These are phyloP conservation scores for Sycobia sp. DNA, from an alignment of 1,140 invertebrate genomes.

Conservation along the genomic window DNA sequence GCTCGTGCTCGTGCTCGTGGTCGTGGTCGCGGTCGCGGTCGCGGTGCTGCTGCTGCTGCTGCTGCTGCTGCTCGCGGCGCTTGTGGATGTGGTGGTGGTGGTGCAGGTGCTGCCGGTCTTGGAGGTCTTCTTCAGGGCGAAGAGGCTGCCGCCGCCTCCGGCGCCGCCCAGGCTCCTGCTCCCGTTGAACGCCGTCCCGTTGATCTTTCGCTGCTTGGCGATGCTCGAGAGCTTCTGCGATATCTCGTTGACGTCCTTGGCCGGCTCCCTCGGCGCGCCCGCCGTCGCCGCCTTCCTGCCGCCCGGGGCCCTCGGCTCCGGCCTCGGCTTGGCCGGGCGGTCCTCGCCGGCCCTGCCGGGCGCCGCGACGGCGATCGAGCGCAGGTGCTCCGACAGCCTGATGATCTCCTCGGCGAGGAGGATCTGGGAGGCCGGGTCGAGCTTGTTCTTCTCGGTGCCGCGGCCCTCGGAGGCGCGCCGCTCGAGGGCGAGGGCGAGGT, in stretches of 20 bases:
- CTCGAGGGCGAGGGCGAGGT: slow-evolving; percentile 60
- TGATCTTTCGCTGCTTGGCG: slow-evolving; percentile 64
- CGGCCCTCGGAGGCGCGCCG: slow-evolving; percentile 75
- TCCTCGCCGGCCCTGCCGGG: neutral
- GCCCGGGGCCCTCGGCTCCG: neutral
- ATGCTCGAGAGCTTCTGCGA: slow-evolving; percentile 76
- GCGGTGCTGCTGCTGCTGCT: neutral
- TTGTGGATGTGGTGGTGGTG: neutral
- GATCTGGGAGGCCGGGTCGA: slow-evolving; percentile 55
- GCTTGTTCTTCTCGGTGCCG: slow-evolving; percentile 26
- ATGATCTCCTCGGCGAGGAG: slow-evolving; percentile 76
- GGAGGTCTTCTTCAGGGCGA: slow-evolving; percentile 37
- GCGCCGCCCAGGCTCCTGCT: slow-evolving; percentile 1
- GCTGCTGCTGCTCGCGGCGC: neutral
- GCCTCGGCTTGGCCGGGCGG: neutral
- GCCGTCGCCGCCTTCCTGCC: neutral
- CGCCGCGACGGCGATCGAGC: slow-evolving; percentile 46
- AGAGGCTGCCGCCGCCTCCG: slow-evolving; percentile 9
- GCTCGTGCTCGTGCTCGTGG: too few species aligned
- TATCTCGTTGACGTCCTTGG: slow-evolving; percentile 49
- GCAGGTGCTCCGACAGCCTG: slow-evolving; percentile 64
- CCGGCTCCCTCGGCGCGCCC: neutral
- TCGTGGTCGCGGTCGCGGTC: neutral
- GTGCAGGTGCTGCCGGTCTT: slow-evolving; percentile 1
- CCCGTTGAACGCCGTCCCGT: slow-evolving; percentile 56